Percentiles rank a stretch among this genome's conserved stretches.
phyloP scores from a whole-genome alignment of 2,888 invertebrate genomes.

The Leucozona laternaria region DNA sequence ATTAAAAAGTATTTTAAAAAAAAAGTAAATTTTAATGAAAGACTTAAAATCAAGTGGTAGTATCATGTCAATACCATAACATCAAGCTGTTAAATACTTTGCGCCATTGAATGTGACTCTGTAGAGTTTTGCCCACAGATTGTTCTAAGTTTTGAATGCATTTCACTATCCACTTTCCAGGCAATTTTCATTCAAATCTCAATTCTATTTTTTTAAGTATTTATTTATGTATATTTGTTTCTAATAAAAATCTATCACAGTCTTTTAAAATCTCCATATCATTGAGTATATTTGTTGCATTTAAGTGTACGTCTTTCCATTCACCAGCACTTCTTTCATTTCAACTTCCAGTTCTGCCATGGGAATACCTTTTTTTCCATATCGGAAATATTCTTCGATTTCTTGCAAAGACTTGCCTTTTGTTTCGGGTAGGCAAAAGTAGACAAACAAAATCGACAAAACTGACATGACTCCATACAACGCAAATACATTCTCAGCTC shows the following conservation, averaged over 20 bases:
- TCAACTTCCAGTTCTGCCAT: constrained; percentile 76
- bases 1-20: too few species aligned
- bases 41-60: too few species aligned
- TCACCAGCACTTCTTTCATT: constrained; percentile 77
- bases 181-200: not conserved
- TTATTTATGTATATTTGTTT: not conserved
- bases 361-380: constrained; percentile 44
- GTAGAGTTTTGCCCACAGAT: too few species aligned
- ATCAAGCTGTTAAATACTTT: too few species aligned
- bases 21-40: too few species aligned
- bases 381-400: constrained; percentile 86
- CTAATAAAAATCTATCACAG: constrained; percentile 33
- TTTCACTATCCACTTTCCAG: not conserved
- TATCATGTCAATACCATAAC: too few species aligned
- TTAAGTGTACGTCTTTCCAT: constrained; percentile 12
- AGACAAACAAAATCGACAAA: constrained; percentile 86
- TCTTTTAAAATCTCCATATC: constrained; percentile 27
- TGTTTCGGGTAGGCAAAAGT: constrained; percentile 88
- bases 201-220: not conserved
- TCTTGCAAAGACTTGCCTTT: constrained; percentile 88
- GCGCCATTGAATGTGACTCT: too few species aligned
- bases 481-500: constrained; percentile 87
- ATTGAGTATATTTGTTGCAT: not conserved
- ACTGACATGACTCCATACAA: constrained; percentile 86
- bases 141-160: too few species aligned